Evolutionary conservation across 1,140 invertebrate genomes (phyloP).

Genomic region (Drosophila seguyi): DNA sequence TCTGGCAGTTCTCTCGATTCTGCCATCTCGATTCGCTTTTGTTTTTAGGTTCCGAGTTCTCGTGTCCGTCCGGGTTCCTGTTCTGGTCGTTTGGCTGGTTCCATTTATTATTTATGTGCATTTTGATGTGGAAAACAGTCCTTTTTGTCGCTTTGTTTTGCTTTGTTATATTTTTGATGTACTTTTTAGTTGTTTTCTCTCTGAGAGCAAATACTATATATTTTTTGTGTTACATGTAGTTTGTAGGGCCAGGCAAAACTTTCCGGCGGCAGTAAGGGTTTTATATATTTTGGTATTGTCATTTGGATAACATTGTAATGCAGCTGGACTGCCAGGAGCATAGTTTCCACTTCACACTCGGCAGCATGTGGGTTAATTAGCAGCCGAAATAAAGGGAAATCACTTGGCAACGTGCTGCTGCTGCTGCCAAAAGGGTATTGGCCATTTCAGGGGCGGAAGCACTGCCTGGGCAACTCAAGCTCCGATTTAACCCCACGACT

Average conservation of each 20-base stretch:
- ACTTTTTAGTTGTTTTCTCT: constrained; percentile 26
- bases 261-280: constrained; percentile 1
- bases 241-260: constrained; percentile 41
- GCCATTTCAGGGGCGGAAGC: constrained; percentile 24
- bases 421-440: constrained; percentile 2
- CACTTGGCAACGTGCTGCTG: constrained; percentile 31
- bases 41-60: constrained; percentile 35
- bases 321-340: constrained; percentile 28
- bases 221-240: constrained; percentile 41
- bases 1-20: constrained; percentile 12
- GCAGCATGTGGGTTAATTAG: constrained; percentile 64
- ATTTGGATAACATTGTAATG: constrained; percentile 59
- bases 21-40: constrained; percentile 34
- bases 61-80: constrained; percentile 57
- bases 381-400: constrained; percentile 30
- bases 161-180: constrained; percentile 25
- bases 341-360: constrained; percentile 42
- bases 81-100: constrained; percentile 55
- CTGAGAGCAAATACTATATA: constrained; percentile 6
- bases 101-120: constrained; percentile 84
- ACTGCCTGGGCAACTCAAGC: constrained; percentile 52
- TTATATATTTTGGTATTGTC: constrained; percentile 62
- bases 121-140: constrained; percentile 78
- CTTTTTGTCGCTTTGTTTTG: constrained; percentile 48
- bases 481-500: constrained; percentile 69